Conservation (phyloP, 2,797 vertebrate species). For the Typhlichthys eigenmanni region DNA sequence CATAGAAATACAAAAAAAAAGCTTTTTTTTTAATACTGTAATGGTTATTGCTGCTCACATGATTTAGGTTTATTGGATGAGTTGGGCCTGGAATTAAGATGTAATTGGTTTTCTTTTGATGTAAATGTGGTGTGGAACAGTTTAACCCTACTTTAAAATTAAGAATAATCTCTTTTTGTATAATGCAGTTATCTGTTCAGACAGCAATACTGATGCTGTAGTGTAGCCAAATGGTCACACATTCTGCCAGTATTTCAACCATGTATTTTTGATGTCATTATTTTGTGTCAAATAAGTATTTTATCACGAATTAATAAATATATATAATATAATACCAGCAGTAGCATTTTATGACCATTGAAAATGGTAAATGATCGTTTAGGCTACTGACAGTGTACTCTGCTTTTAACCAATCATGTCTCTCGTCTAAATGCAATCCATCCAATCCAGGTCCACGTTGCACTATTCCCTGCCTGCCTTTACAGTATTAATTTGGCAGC, state of each 20-base stretch:
- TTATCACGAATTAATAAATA: conserved; percentile 64
- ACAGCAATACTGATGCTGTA: too few species aligned
- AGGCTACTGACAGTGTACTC: too few species aligned
- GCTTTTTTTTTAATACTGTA: conserved; percentile 3
- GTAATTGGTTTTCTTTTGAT: conserved; percentile 6
- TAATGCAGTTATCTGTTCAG: conserved; percentile 22
- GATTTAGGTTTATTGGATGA: conserved; percentile 10
- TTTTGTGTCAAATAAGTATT: conserved; percentile 39
- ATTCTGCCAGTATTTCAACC: conserved; percentile 23
- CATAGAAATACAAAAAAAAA: not conserved
- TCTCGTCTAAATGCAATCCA: not conserved
- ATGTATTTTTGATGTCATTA: conserved; percentile 10
- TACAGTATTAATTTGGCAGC: conserved; percentile 50
- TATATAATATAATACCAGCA: conserved; percentile 4
- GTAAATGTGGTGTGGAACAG: not conserved
- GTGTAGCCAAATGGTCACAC: too few species aligned
- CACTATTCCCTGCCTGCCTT: conserved; percentile 29
- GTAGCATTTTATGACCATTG: not conserved
- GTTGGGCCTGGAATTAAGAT: conserved; percentile 40
- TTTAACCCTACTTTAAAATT: conserved; percentile 17
- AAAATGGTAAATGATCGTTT: not conserved
- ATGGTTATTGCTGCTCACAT: conserved; percentile 21
- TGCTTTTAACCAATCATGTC: too few species aligned
- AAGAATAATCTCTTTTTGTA: conserved; percentile 23
- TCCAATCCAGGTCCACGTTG: conserved; percentile 55